Percentiles rank a stretch among this genome's conserved stretches.
Conservation (phyloP, 1,140 invertebrate genomes). For the Apis florea region DNA sequence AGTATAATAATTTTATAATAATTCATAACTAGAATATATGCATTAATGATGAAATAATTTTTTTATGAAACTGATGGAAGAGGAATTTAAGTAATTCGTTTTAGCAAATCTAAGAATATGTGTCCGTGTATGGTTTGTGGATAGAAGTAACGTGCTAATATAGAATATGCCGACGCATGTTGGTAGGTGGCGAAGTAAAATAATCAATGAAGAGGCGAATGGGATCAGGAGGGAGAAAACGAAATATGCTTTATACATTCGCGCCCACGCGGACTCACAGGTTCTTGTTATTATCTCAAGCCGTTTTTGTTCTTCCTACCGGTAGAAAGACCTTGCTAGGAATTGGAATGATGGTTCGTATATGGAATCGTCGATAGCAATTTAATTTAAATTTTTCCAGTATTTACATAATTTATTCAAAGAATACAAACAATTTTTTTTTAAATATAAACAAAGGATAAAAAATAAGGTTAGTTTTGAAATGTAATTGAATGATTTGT, state of each 20-base stretch:
- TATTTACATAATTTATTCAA: not conserved
- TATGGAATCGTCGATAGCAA: conserved; percentile 5
- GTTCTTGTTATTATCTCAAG: conserved; percentile 36
- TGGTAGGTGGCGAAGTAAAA: conserved; percentile 57
- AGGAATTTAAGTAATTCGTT: not conserved
- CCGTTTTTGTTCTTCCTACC: conserved; percentile 52
- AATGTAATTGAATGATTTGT: not conserved
- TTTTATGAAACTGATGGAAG: not conserved
- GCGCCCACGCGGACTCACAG: conserved; percentile 56
- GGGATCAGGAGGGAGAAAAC: conserved; percentile 47
- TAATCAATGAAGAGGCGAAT: conserved; percentile 64
- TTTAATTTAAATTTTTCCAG: not conserved
- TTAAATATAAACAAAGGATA: not conserved
- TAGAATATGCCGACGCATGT: conserved; percentile 24
- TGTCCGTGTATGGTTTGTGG: not conserved
- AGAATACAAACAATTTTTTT: not conserved
- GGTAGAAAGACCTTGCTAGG: conserved; percentile 47
- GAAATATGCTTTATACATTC: conserved; percentile 43
- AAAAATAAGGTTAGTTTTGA: not conserved
- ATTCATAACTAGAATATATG: not conserved
- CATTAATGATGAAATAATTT: not conserved
- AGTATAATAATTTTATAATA: not conserved
- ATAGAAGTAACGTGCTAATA: conserved; percentile 24
- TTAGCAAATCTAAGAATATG: conserved; percentile 28
- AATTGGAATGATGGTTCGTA: conserved; percentile 25